phyloP scores from a whole-genome alignment of 2,113 vertebrate genomes.

The Cisticola juncidis region DNA sequence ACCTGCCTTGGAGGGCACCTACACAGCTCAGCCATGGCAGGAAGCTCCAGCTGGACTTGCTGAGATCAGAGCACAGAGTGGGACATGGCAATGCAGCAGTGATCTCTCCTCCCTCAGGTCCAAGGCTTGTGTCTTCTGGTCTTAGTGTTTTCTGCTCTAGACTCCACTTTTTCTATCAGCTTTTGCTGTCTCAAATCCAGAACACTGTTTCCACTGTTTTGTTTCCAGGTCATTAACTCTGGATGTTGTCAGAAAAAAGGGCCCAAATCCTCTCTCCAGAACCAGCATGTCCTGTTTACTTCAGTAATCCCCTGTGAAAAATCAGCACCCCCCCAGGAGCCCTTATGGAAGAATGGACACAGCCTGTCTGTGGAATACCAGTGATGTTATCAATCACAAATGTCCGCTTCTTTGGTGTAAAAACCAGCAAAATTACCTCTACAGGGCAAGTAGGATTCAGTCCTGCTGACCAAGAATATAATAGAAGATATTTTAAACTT shows the following conservation, averaged over 20 bases:
- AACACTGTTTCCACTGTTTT: background rate
- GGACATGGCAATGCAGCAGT: fast-evolving
- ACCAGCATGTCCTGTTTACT: background rate
- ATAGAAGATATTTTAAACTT: background rate
- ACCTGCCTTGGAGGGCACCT: background rate
- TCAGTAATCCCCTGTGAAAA: background rate
- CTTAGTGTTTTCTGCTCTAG: background rate
- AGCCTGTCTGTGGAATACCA: fast-evolving
- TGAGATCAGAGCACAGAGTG: background rate
- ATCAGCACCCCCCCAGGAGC: background rate
- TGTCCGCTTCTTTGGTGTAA: background rate
- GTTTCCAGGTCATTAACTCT: background rate
- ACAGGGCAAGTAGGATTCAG: background rate
- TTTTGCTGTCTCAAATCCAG: background rate
- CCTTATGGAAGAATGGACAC: background rate
- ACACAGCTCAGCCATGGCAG: fast-evolving
- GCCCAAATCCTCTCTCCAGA: background rate
- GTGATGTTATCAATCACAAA: background rate
- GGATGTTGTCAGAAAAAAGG: background rate
- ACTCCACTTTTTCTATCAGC: background rate
- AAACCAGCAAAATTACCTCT: background rate
- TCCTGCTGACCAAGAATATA: background rate
- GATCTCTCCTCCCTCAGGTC: background rate
- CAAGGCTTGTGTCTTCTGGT: background rate
- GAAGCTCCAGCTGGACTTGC: background rate